These are phyloP conservation scores for Xylocopa sonorina DNA, from an alignment of 1,140 invertebrate genomes.

Conservation along the genomic window DNA sequence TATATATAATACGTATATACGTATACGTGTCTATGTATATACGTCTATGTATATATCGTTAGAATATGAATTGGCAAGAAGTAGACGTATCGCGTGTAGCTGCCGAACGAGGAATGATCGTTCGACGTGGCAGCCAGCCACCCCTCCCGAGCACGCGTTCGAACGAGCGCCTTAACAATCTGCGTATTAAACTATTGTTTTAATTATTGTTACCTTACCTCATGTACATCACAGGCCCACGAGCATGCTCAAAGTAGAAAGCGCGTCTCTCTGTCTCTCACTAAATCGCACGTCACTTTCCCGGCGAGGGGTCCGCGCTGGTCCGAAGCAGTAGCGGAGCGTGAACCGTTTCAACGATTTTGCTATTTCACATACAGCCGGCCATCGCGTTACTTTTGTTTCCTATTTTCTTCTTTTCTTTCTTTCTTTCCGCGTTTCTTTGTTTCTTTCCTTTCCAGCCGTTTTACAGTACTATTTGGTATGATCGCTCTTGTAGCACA, in stretches of 20 bases:
- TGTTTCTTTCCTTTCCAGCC: conserved; percentile 47
- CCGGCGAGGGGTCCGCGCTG: conserved; percentile 8
- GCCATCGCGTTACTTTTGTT: no score
- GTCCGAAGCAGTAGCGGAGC: conserved; percentile 8
- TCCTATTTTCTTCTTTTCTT: neutral
- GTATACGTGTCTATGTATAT: neutral
- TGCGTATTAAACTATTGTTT: conserved; percentile 36
- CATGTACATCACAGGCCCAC: conserved; percentile 30
- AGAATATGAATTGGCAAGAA: neutral
- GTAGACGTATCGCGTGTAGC: neutral
- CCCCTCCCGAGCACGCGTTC: neutral
- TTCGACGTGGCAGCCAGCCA: neutral
- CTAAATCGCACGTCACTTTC: conserved; percentile 35
- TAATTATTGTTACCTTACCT: conserved; percentile 25
- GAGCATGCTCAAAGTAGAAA: conserved; percentile 10
- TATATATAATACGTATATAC: no score
- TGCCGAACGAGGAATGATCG: conserved; percentile 24
- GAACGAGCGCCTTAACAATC: conserved; percentile 26
- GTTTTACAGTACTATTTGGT: conserved; percentile 76
- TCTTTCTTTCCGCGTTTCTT: neutral
- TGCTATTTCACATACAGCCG: no score
- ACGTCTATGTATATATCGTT: neutral
- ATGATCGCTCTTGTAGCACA: conserved; percentile 77
- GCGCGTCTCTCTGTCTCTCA: neutral
- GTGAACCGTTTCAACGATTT: conserved; percentile 20